Percentiles rank a stretch among this genome's conserved stretches.
These are phyloP conservation scores for Volucella inflata DNA, from an alignment of 2,888 invertebrate species.

Conservation along the genomic window DNA sequence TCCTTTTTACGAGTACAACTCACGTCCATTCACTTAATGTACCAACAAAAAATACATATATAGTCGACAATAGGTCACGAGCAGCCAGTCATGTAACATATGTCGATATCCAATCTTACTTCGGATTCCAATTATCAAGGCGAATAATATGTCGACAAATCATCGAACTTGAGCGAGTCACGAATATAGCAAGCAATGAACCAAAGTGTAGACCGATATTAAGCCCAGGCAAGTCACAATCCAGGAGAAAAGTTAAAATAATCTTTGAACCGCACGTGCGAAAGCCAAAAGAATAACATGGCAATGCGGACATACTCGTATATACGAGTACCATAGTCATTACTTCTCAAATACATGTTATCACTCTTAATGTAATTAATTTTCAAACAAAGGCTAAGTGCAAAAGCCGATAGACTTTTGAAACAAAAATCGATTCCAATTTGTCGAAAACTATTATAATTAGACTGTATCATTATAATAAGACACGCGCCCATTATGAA, in stretches of 20 bases:
- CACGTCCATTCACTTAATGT: constrained; percentile 3
- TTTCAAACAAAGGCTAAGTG: constrained; percentile 43
- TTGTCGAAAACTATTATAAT: constrained; percentile 60
- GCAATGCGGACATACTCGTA: neutral
- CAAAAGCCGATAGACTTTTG: neutral
- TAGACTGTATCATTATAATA: constrained; percentile 39
- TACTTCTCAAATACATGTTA: constrained; percentile 31
- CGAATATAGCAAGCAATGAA: neutral
- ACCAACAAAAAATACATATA: neutral
- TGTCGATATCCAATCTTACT: constrained; percentile 35
- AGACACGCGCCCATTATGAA: constrained; percentile 24
- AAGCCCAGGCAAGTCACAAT: constrained; percentile 9
- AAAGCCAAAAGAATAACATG: constrained; percentile 26
- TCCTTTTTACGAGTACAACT: neutral
- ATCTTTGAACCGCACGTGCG: constrained; percentile 25
- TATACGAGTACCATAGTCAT: constrained; percentile 17
- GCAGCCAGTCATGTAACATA: constrained; percentile 2
- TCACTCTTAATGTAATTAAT: constrained; percentile 63
- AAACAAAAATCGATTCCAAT: constrained; percentile 56
- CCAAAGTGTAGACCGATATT: constrained; percentile 14
- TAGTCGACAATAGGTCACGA: constrained; percentile 25
- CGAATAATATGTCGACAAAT: constrained; percentile 24
- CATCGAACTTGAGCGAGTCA: constrained; percentile 15
- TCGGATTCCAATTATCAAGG: constrained; percentile 48
- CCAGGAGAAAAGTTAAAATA: constrained; percentile 12